Conservation (phyloP, 1,140 invertebrate genomes). For the Glossosoma conforme region DNA sequence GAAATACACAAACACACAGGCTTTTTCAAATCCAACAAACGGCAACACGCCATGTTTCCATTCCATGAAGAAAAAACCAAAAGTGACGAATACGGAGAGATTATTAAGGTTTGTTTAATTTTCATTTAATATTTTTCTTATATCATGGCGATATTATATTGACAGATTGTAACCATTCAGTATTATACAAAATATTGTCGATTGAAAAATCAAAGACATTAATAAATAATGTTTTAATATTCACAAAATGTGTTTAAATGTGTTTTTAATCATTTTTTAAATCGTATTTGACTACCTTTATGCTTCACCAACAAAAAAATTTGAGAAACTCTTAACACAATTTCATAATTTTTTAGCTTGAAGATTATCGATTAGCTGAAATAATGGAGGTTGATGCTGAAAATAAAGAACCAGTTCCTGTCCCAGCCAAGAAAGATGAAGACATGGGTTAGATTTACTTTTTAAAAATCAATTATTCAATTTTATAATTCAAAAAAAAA, state of each 20-base stretch:
- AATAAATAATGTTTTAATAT: constrained; percentile 9
- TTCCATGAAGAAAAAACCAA: constrained; percentile 88
- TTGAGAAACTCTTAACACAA: constrained; percentile 20
- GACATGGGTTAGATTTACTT: constrained; percentile 20
- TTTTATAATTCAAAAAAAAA: constrained; percentile 6
- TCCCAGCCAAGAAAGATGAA: constrained; percentile 56
- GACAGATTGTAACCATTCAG: too few relatives aligned
- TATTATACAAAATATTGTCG: too few relatives aligned
- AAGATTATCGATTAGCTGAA: constrained; percentile 84
- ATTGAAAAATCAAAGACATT: too few relatives aligned
- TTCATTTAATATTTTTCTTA: constrained; percentile 5
- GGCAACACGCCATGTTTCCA: constrained; percentile 95
- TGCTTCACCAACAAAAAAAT: background rate
- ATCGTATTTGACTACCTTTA: too few relatives aligned
- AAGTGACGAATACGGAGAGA: constrained; percentile 93
- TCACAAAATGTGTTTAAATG: constrained; percentile 8
- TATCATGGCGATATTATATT: too few relatives aligned
- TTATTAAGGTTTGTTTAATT: constrained; percentile 59
- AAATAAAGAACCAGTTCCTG: constrained; percentile 66
- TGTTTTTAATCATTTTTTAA: background rate
- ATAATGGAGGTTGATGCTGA: constrained; percentile 61
- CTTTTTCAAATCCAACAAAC: constrained; percentile 90
- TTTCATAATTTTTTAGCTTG: constrained; percentile 62
- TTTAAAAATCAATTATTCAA: constrained; percentile 14
- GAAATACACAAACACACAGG: constrained; percentile 64